phyloP scores from a whole-genome alignment of 2,797 vertebrate genomes.

The Halcyon leucocephala region DNA sequence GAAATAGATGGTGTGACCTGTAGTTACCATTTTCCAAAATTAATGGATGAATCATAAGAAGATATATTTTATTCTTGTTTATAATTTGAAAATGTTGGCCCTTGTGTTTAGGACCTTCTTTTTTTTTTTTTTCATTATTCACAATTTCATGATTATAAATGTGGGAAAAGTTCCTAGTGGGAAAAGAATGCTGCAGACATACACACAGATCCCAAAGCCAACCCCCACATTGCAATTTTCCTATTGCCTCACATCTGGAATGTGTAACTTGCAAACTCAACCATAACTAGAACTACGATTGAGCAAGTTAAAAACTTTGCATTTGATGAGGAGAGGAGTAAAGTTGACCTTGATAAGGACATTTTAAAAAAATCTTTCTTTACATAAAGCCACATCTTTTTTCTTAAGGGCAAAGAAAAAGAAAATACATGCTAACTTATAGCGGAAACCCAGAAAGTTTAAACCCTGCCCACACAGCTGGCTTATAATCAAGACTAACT shows the following conservation, averaged over 20 bases:
- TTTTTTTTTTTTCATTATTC: neutral
- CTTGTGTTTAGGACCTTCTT: neutral
- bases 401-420: neutral
- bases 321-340: conserved; percentile 34
- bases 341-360: conserved; percentile 30
- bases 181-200: conserved; percentile 45
- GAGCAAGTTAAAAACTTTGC: conserved; percentile 44
- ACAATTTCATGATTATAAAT: conserved; percentile 56
- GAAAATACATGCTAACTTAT: neutral
- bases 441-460: neutral
- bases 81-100: conserved; percentile 32
- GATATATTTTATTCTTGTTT: conserved; percentile 23
- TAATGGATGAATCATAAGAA: conserved; percentile 27
- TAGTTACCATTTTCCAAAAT: conserved; percentile 26
- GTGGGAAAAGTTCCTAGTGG: conserved; percentile 56
- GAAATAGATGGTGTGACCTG: conserved; percentile 7
- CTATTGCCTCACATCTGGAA: conserved; percentile 65
- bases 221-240: conserved; percentile 41
- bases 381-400: neutral
- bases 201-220: conserved; percentile 14
- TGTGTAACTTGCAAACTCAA: conserved; percentile 50
- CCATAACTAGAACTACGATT: conserved; percentile 51
- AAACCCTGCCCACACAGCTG: neutral
- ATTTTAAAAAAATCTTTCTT: neutral
- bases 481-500: conserved; percentile 13